Conservation (phyloP, 92 coral and sea anemone genomes). For the Epizoanthus scotinus region DNA sequence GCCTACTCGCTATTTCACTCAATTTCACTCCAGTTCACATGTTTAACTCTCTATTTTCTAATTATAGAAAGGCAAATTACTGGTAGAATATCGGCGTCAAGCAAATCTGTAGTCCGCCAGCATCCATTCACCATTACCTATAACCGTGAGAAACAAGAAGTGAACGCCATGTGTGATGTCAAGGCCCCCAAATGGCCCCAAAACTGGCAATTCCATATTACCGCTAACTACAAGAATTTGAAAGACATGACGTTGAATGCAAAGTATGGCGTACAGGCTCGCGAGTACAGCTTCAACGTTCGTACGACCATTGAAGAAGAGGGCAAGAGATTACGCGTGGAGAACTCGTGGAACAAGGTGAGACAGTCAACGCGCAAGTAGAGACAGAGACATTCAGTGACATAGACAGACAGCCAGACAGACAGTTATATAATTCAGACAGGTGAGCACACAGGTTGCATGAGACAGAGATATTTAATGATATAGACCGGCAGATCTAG, state of each 20-base stretch:
- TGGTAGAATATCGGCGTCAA: constrained; percentile 5
- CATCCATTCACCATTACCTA: background rate
- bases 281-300: background rate
- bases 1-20: background rate
- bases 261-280: background rate
- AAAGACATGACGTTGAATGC: background rate
- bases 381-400: background rate
- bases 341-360: constrained; percentile 4
- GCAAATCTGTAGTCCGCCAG: constrained; percentile 8
- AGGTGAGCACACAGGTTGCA: no score
- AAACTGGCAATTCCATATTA: background rate
- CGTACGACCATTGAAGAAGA: background rate
- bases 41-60: background rate
- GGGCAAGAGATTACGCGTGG: background rate
- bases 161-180: background rate
- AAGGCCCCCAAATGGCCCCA: background rate
- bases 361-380: background rate
- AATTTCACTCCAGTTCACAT: background rate
- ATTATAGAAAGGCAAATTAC: background rate
- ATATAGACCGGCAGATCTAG: no score
- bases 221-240: background rate
- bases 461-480: no score
- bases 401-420: background rate
- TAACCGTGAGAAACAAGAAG: background rate
- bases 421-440: no score